Evolutionary conservation across 2,113 vertebrate species (phyloP).

Genomic region (Centropristis striata): DNA sequence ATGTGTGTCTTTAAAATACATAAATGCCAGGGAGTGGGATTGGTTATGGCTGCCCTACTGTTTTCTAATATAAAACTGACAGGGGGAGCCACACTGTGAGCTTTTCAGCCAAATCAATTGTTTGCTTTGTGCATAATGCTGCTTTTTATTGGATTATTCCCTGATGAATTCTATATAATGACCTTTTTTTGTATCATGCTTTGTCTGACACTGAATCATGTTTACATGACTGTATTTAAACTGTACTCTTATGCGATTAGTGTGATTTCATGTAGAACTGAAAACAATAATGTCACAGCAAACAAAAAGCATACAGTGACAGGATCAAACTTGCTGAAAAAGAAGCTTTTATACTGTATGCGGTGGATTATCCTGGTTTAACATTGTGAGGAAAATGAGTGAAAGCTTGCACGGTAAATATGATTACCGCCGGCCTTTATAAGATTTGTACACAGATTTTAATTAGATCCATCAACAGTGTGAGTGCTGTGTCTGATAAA

Average conservation of each 20-base stretch:
- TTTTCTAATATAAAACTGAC: slow-evolving; percentile 48
- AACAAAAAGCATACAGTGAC: slow-evolving; percentile 22
- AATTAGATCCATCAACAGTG: slow-evolving; percentile 78
- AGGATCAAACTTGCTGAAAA: slow-evolving; percentile 48
- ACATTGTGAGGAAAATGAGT: slow-evolving; percentile 40
- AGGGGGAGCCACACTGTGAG: slow-evolving; percentile 38
- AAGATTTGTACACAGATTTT: slow-evolving; percentile 76
- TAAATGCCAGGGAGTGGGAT: slow-evolving; percentile 46
- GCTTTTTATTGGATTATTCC: slow-evolving; percentile 54
- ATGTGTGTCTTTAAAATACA: slow-evolving; percentile 50
- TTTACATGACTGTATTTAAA: slow-evolving; percentile 28
- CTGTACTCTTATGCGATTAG: slow-evolving; percentile 3
- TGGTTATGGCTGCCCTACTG: slow-evolving; percentile 49
- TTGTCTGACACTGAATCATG: slow-evolving; percentile 11
- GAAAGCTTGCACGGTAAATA: slow-evolving; percentile 66
- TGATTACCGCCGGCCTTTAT: slow-evolving; percentile 73
- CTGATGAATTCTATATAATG: slow-evolving; percentile 42
- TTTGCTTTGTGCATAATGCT: slow-evolving; percentile 49
- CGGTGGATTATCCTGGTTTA: slow-evolving; percentile 66
- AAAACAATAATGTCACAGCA: slow-evolving; percentile 1
- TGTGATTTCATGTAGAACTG: neutral
- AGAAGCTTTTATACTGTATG: slow-evolving; percentile 24
- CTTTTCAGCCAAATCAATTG: slow-evolving; percentile 52
- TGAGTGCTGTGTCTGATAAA: slow-evolving; percentile 70
- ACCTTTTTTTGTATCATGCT: slow-evolving; percentile 8